Evolutionary conservation across 2,113 vertebrate species (phyloP), one percentile per base, ranked within the genome.

Genomic region (Clupea harengus): DNA sequence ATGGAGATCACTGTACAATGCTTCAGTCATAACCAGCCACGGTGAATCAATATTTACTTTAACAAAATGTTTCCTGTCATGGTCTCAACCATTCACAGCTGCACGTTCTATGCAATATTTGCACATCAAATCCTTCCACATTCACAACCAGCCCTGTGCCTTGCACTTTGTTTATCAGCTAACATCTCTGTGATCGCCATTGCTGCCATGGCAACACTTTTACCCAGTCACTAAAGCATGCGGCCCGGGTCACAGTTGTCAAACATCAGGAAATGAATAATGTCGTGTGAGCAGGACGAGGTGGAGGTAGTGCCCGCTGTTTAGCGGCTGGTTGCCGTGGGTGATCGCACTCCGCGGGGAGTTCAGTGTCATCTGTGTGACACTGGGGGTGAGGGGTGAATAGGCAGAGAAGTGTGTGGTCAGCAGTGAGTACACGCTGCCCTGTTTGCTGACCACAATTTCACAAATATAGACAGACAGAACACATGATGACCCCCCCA

Each of bases 181-280:
- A 32, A 28, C 64, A 39, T 78, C 28, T 17, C 85, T 83, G 84
- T 88, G 89, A 89, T 86, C 85, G 39, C 84, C 82, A 82, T 82
- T 67, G 83, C 81, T 92, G 81, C 89, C 85, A 91, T 92, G 88
- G 84, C 86, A 88, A 90, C 88, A 45, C 17, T 57, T 46, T 88
- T 88, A 86, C 92, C 78, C 83, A 83, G 32, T 78, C 72, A 39
- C 72, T 78, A 81, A 81, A 78, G 83, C 84, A 85, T 75, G 89
- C 90, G 85, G 82, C 67, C n/a, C 82, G 67, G 78, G 46, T 84
- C 46, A 90, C 84, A 85, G 46, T 85, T 78, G 72, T 78, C 72
- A 78, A 39, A 78, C 72, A 32, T 5, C 72, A 32, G 11, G 28
- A 39, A 28, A 44, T 8, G 72, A 39, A 15, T 32, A 11, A 67